Evolutionary conservation across 2,113 vertebrate genomes (phyloP), one percentile per base, ranked within the genome.

Genomic region (Sula dactylatra): DNA sequence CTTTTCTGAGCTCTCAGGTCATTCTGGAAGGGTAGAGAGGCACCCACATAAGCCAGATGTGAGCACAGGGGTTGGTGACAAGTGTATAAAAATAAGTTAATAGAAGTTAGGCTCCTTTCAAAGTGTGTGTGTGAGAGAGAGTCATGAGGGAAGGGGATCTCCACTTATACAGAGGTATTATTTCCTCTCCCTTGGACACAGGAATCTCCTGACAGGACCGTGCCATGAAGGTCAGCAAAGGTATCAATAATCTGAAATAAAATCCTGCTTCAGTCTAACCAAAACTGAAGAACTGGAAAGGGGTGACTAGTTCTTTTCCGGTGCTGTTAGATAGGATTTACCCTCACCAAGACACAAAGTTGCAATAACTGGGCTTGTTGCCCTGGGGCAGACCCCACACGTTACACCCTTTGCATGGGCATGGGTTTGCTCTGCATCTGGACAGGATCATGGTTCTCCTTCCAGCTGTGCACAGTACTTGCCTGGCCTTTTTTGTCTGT

Each of bases 1-100:
- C 45, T 32, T 36, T 82, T 10, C 32, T 81, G 56, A 49, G 36
- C 19, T 58, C 32, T 73, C 42, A 7, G 45, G 17, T 73, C 3
- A 0, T 47, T 82, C 49, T 56, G 59, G 44, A 72, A 90, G 32
- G 42, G 5, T 47, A n/a, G 76, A 50, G 80, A 44, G 19, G 38
- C 21, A 59, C 11, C 47, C 13, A 7, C 3, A 1, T n/a, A 64
- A 54, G 27, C 11, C 5, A 5, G 67, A 58, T 0, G 0, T 34
- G 14, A 52, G 31, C 38, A 31, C 32, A 56, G 27, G 12, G 16
- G 3, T 21, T 81, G 77, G 36, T 84, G n/a, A 34, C 21, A 36
- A 38, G 36, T 4, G 0, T 76, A 29, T 38, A 49, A 49, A 72
- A 32, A 44, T 8, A 56, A 56, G 7, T 49, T 24, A n/a, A 31